Base-by-base conservation (phyloP, 1,140 invertebrate genomes). In the Euwallacea fornicatus region DNA sequence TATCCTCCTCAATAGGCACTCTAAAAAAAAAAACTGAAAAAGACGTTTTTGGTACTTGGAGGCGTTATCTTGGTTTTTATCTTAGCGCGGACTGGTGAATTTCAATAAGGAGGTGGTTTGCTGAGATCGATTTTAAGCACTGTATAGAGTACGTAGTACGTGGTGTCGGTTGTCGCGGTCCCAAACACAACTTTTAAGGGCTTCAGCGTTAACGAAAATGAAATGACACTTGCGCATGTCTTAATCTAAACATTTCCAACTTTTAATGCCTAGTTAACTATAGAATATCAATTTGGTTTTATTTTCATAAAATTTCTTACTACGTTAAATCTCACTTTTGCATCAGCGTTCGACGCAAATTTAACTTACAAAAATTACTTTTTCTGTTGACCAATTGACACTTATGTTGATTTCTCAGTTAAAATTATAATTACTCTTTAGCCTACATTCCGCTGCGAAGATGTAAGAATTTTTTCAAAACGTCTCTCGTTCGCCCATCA, bases 291-390 rank as follows among this genome's bases (percentile, higher is more conserved):
- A 61, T 76, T 74, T 75, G 63, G 61, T 44, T 69, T 58, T 75
- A 42, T 69, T 71, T 75, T 75, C 75, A 75, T 73, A 77, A 79
- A 77, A 77, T 76, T 74, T 74, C 74, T 75, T 68, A 74, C 78
- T 78, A 78, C 75, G 75, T 63, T 75, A 76, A 77, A 80, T 80
- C 79, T 80, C 79, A 80, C 79, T 80, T 80, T 74, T 73, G 78
- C 78, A 79, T 80, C 78, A 72, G 75, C 73, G 72, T 63, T 63
- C 71, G 75, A 79, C 76, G 77, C 78, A 76, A 76, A 74, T 33
- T 50, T 61, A 67, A 66, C 66, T 72, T 72, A 75, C 62, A 72
- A 65, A 67, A 67, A 72, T 33, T 33, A 33, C 21, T 33, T 33
- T 55, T 33, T 63, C n/a, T 54, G 13, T 72, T 72, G 71, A 73